phyloP scores from a whole-genome alignment of 2,113 vertebrate genomes.

The Crypturellus undulatus region DNA sequence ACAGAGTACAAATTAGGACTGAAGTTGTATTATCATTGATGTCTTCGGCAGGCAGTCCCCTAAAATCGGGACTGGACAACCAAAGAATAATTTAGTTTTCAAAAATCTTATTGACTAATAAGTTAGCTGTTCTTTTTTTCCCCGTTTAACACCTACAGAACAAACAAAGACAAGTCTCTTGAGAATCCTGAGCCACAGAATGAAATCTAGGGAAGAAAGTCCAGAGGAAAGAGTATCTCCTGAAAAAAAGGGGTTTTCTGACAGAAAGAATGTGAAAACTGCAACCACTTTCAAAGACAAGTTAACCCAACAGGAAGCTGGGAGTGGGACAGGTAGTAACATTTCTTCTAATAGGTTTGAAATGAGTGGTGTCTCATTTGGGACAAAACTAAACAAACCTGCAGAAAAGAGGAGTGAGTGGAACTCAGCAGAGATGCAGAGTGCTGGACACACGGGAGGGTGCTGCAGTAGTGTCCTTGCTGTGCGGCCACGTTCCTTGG shows the following conservation, averaged over 20 bases:
- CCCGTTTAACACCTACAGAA: constrained; percentile 64
- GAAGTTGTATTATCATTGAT: background rate
- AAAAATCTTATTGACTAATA: background rate
- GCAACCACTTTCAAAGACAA: constrained; percentile 58
- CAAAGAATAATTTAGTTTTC: background rate
- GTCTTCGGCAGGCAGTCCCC: background rate
- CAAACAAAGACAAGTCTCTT: constrained; percentile 79
- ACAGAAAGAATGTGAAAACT: background rate
- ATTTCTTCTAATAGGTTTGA: background rate
- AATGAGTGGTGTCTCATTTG: background rate
- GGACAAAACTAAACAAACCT: background rate
- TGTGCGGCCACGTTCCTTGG: background rate
- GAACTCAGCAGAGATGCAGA: background rate
- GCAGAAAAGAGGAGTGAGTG: background rate
- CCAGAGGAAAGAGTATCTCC: constrained; percentile 30
- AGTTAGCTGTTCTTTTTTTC: background rate
- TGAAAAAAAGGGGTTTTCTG: constrained; percentile 30
- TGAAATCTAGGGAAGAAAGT: constrained; percentile 18
- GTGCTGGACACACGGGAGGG: background rate
- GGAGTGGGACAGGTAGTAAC: accelerated
- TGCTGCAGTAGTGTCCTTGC: background rate
- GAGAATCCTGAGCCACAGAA: constrained; percentile 37
- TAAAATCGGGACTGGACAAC: background rate
- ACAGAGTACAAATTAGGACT: background rate
- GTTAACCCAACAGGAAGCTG: background rate